Conservation (phyloP, 2,888 invertebrate genomes). For the Allacma fusca region DNA sequence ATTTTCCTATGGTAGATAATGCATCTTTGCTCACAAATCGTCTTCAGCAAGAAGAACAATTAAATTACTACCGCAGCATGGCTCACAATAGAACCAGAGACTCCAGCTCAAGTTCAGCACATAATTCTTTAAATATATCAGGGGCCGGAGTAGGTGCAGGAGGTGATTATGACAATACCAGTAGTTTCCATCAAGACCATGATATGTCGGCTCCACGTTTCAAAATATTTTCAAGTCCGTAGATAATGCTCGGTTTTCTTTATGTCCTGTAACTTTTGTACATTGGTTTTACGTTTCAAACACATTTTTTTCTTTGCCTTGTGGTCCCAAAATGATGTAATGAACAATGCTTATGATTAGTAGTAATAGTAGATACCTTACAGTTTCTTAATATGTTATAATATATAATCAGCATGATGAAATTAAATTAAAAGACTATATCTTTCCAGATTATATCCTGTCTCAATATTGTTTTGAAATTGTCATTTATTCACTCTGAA, state of each 20-base stretch:
- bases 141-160: neutral
- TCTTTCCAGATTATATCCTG: too few species aligned
- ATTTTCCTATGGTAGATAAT: constrained; percentile 40
- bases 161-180: constrained; percentile 27
- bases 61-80: neutral
- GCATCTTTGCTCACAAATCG: neutral
- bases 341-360: too few species aligned
- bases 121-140: neutral
- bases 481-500: too few species aligned
- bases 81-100: neutral
- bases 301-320: too few species aligned
- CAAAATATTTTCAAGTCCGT: constrained; percentile 37
- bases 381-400: too few species aligned
- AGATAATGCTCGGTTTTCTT: neutral
- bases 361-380: too few species aligned
- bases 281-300: neutral
- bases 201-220: constrained; percentile 8
- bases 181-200: neutral
- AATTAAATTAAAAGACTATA: too few species aligned
- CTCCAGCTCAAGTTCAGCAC: neutral
- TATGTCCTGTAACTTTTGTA: neutral
- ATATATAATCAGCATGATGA: too few species aligned
- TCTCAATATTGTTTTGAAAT: too few species aligned
- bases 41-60: constrained; percentile 29
- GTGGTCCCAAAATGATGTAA: too few species aligned